Conservation (phyloP, 1,140 invertebrate species). For the Chlorops oryzae region DNA sequence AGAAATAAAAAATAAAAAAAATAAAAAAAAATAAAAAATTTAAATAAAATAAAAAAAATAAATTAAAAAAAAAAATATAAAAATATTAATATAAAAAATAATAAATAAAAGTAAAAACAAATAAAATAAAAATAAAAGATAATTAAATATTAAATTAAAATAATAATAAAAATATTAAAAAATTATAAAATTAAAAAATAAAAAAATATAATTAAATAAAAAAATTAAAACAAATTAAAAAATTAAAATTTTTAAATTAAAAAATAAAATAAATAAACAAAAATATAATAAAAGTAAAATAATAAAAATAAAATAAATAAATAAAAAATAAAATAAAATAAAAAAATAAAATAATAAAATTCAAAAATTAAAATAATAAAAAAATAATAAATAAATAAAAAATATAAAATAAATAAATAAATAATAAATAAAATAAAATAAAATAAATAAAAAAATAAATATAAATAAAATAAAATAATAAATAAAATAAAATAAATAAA, state of each 20-base stretch:
- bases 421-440: background rate
- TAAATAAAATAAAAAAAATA: background rate
- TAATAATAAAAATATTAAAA: background rate
- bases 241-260: background rate
- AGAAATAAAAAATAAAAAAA: background rate
- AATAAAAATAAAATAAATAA: background rate
- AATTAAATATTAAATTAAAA: no score
- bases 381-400: background rate
- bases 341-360: background rate
- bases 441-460: background rate
- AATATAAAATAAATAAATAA: background rate
- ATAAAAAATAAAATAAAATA: background rate
- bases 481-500: background rate
- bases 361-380: background rate
- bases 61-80: background rate
- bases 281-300: background rate
- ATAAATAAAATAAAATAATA: background rate
- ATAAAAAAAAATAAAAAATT: background rate
- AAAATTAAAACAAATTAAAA: background rate
- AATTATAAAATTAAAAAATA: background rate
- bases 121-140: background rate
- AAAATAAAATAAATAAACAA: background rate
- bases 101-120: background rate
- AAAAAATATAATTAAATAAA: background rate
- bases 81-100: background rate